These are phyloP conservation scores for Acanthis flammea DNA, from an alignment of 2,797 vertebrate genomes.

Conservation along the genomic window DNA sequence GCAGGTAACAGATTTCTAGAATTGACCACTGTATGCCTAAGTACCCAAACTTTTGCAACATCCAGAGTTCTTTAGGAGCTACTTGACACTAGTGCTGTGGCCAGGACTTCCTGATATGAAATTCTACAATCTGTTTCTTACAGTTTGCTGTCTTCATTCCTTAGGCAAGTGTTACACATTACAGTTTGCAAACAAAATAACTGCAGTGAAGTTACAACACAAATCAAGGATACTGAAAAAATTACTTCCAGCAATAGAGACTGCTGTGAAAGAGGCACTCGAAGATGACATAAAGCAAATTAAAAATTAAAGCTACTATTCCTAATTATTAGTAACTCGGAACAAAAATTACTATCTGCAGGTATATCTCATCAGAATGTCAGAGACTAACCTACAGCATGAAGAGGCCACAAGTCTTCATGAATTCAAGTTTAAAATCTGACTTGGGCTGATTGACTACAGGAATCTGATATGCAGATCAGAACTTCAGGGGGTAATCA, in stretches of 20 bases:
- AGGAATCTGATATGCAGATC: background rate
- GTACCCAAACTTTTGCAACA: background rate
- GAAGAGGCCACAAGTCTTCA: background rate
- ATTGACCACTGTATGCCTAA: background rate
- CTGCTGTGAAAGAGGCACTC: background rate
- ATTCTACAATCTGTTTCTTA: background rate
- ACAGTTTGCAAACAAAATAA: background rate
- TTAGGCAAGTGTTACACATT: background rate
- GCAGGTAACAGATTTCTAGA: background rate
- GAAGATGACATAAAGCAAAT: background rate
- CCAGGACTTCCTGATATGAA: background rate
- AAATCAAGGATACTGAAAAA: background rate
- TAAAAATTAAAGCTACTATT: background rate
- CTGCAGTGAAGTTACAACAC: background rate
- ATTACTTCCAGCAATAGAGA: background rate
- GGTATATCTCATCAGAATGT: background rate
- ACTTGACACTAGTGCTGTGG: background rate
- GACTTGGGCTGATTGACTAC: background rate
- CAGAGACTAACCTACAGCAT: background rate
- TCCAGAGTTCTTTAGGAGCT: background rate
- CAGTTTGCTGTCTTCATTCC: background rate
- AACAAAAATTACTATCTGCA: background rate
- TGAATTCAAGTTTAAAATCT: background rate
- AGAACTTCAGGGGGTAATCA: background rate
- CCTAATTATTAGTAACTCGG: background rate